Percentiles rank a stretch among this genome's conserved stretches.
Conservation (phyloP, 2,888 invertebrate genomes). For the Sphaerophoria rueppellii region DNA sequence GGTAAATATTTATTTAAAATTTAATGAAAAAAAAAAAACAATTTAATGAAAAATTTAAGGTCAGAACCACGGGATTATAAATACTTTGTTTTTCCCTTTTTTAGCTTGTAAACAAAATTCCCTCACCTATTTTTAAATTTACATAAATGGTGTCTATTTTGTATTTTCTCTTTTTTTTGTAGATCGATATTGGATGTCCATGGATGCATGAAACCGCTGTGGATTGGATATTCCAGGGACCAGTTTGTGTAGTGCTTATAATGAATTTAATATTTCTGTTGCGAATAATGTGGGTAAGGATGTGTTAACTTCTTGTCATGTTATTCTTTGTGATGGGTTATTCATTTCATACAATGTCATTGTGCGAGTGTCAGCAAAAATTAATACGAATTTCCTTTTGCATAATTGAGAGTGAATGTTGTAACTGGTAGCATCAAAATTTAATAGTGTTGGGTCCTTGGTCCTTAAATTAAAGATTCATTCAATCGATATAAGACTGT, state of each 20-base stretch:
- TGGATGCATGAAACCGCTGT: constrained; percentile 92
- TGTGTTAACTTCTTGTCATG: constrained; percentile 72
- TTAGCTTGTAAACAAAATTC: not conserved
- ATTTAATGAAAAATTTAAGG: not conserved
- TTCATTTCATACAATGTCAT: not conserved
- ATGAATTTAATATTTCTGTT: constrained; percentile 92
- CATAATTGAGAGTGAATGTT: not conserved
- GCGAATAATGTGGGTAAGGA: constrained; percentile 93
- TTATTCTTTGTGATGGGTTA: not conserved
- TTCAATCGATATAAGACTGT: too few species aligned
- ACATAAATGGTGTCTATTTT: constrained; percentile 73
- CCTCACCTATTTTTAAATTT: constrained; percentile 16
- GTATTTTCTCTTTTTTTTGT: constrained; percentile 25
- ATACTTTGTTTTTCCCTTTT: not conserved
- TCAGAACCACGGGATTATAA: not conserved
- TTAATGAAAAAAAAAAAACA: constrained; percentile 23
- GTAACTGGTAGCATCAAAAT: not conserved
- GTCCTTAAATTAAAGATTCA: too few species aligned
- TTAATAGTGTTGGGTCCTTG: too few species aligned
- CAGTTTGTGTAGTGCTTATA: constrained; percentile 90
- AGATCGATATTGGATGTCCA: constrained; percentile 85
- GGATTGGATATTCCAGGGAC: constrained; percentile 94
- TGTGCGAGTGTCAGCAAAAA: constrained; percentile 1
- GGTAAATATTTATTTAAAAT: constrained; percentile 73
- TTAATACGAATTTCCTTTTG: not conserved